A percentile compares a stretch with the other conserved stretches of the same genome.
phyloP scores from a whole-genome alignment of 2,797 vertebrate species.

The Pipistrellus pygmaeus region DNA sequence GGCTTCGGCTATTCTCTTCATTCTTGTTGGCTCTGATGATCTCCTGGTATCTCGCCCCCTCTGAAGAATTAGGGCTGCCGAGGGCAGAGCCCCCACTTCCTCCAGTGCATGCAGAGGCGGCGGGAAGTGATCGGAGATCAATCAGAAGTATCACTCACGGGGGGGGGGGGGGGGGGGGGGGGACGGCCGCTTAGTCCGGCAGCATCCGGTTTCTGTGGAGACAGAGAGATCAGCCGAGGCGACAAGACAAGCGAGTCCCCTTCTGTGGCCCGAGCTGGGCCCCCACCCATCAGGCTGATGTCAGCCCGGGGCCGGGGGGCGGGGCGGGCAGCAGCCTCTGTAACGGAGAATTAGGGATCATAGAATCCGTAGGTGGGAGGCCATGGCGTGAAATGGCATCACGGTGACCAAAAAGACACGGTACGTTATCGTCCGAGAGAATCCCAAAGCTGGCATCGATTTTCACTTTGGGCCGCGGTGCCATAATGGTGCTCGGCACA shows the following conservation, averaged over 20 bases:
- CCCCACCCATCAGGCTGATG: neutral
- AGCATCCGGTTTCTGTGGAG: slow-evolving; percentile 53
- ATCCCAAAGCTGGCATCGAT: slow-evolving; percentile 4
- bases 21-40: slow-evolving; percentile 63
- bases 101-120: slow-evolving; percentile 50
- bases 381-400: neutral
- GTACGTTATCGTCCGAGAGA: slow-evolving; percentile 1
- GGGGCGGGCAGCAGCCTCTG: neutral
- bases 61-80: slow-evolving; percentile 42
- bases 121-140: slow-evolving; percentile 64
- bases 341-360: neutral
- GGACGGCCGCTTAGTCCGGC: slow-evolving; percentile 80
- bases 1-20: slow-evolving; percentile 59
- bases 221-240: slow-evolving; percentile 48
- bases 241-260: neutral
- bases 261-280: neutral
- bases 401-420: neutral
- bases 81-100: slow-evolving; percentile 20
- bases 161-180: slow-evolving; percentile 77
- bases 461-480: slow-evolving; percentile 62
- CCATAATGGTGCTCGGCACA: neutral
- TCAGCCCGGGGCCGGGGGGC: neutral
- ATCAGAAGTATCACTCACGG: slow-evolving; percentile 75
- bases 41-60: slow-evolving; percentile 31
- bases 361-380: neutral